Conservation (phyloP, 2,797 vertebrate genomes). For the Melanotaenia trifasciata region DNA sequence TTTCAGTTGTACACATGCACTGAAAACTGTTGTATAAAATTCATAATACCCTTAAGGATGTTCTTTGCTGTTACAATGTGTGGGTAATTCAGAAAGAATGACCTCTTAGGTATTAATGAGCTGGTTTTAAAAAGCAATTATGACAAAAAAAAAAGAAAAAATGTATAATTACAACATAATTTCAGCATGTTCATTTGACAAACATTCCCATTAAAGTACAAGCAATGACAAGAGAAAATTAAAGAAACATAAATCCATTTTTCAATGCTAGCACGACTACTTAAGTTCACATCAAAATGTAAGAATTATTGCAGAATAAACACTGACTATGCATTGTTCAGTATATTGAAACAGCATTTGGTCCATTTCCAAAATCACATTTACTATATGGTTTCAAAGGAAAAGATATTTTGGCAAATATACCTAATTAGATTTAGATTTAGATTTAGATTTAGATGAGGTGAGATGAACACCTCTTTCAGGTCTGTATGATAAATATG, state of each 20-base stretch:
- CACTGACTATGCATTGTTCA: conserved; percentile 59
- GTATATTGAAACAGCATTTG: conserved; percentile 69
- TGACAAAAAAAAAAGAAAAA: conserved; percentile 15
- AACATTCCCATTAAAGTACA: conserved; percentile 68
- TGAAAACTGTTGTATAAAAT: conserved; percentile 50
- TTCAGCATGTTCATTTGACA: conserved; percentile 59
- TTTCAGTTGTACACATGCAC: conserved; percentile 60
- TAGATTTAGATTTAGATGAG: not conserved
- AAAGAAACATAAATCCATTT: conserved; percentile 64
- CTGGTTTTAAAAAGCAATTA: conserved; percentile 39
- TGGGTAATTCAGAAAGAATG: conserved; percentile 41
- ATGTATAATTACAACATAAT: conserved; percentile 23
- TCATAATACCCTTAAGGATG: conserved; percentile 48
- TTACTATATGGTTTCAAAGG: conserved; percentile 38
- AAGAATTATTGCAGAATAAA: conserved; percentile 80
- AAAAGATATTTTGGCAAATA: conserved; percentile 20
- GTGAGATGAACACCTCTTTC: not conserved
- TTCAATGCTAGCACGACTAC: conserved; percentile 65
- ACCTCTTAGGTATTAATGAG: conserved; percentile 49
- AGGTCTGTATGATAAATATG: not conserved
- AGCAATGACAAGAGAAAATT: conserved; percentile 59
- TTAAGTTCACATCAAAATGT: conserved; percentile 69
- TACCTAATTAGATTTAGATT: not conserved
- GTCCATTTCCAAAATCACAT: conserved; percentile 64
- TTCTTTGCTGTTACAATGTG: conserved; percentile 35